phyloP scores from a whole-genome alignment of 1,140 invertebrate species.

The Gryllus bimaculatus region DNA sequence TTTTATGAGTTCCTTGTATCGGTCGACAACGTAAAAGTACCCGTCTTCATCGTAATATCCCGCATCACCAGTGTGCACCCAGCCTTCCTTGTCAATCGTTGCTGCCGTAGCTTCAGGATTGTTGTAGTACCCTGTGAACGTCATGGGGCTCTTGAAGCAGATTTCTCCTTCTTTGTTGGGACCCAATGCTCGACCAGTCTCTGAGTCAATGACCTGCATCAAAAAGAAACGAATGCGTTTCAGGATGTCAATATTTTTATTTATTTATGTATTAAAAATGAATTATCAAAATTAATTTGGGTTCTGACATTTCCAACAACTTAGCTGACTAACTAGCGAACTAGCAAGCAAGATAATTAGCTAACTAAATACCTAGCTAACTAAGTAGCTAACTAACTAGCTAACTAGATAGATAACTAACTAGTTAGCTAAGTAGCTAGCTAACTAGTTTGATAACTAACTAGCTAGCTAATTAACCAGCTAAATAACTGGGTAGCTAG shows the following conservation, averaged over 20 bases:
- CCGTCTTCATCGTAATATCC: constrained; percentile 55
- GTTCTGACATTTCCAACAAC: too few species aligned
- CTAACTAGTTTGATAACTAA: too few species aligned
- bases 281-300: neutral
- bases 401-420: too few species aligned
- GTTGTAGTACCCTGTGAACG: constrained; percentile 55
- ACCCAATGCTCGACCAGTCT: constrained; percentile 32
- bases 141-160: constrained; percentile 31
- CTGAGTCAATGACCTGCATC: constrained; percentile 31
- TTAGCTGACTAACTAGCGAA: too few species aligned
- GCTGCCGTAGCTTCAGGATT: constrained; percentile 45
- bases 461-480: too few species aligned
- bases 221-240: neutral
- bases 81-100: constrained; percentile 40
- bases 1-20: constrained; percentile 56
- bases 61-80: constrained; percentile 61
- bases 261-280: neutral
- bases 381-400: too few species aligned
- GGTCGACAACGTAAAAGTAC: constrained; percentile 54
- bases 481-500: too few species aligned
- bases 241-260: neutral
- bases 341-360: too few species aligned
- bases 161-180: constrained; percentile 39
- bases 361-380: too few species aligned
- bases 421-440: too few species aligned